These are phyloP conservation scores for Halcyon chelicuti DNA, from an alignment of 2,797 vertebrate species.

Conservation along the genomic window DNA sequence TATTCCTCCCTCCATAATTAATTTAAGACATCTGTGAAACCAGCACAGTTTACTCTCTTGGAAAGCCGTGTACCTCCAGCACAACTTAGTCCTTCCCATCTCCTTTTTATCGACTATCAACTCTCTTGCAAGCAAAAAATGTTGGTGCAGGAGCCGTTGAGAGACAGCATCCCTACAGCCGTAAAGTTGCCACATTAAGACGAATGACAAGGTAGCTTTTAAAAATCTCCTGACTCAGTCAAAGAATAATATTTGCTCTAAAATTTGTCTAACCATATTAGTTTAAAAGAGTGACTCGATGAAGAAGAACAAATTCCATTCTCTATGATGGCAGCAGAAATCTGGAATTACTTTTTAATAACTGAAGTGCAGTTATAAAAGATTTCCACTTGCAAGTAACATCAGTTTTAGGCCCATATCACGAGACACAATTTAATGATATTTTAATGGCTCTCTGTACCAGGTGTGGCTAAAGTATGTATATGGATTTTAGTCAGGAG, in stretches of 20 bases:
- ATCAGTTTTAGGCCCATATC: neutral
- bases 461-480: neutral
- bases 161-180: neutral
- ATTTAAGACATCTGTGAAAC: neutral
- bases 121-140: neutral
- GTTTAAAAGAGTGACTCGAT: neutral
- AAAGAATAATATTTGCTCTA: slow-evolving; percentile 28
- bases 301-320: neutral
- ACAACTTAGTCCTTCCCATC: neutral
- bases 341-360: neutral
- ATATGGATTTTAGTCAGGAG: slow-evolving; percentile 14
- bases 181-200: neutral
- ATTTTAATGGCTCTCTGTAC: neutral
- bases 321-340: slow-evolving; percentile 6
- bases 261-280: slow-evolving; percentile 12
- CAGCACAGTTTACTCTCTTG: neutral
- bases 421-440: neutral
- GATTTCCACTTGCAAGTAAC: neutral
- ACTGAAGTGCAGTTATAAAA: neutral
- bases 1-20: neutral
- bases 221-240: slow-evolving; percentile 8
- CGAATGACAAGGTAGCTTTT: slow-evolving; percentile 20
- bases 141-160: neutral
- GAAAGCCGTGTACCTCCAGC: neutral
- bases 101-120: neutral